These are phyloP conservation scores for Serilophus lunatus DNA, from an alignment of 2,113 vertebrate species.

Conservation along the genomic window DNA sequence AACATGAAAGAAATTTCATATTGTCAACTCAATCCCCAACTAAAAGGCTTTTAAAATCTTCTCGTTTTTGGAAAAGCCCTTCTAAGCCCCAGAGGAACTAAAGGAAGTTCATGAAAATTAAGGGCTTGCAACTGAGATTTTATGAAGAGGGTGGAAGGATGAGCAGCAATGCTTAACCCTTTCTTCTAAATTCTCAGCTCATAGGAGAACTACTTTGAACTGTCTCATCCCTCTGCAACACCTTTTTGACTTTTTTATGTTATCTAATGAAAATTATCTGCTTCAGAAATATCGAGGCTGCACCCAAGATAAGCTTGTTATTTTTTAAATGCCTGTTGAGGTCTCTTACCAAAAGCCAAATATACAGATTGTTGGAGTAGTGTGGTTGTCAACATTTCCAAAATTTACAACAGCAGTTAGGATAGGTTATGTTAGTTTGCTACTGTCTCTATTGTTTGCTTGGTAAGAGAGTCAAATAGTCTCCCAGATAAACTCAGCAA, in stretches of 20 bases:
- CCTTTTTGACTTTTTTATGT: accelerated
- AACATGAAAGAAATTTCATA: background rate
- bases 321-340: background rate
- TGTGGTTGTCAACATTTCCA: background rate
- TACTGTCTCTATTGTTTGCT: background rate
- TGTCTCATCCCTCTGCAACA: background rate
- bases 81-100: background rate
- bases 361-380: background rate
- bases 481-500: background rate
- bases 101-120: background rate
- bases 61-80: background rate
- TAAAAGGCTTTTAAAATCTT: conserved; percentile 8
- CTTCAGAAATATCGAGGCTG: background rate
- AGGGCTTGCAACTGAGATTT: background rate
- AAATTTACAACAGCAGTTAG: background rate
- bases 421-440: background rate
- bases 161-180: background rate
- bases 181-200: background rate
- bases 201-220: background rate
- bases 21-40: background rate
- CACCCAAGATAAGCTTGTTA: background rate
- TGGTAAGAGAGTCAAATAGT: background rate
- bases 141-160: background rate
- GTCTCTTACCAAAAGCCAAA: background rate
- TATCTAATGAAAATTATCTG: background rate